Evolutionary conservation across 2,797 vertebrate species (phyloP).

Genomic region (Coendou prehensilis): DNA sequence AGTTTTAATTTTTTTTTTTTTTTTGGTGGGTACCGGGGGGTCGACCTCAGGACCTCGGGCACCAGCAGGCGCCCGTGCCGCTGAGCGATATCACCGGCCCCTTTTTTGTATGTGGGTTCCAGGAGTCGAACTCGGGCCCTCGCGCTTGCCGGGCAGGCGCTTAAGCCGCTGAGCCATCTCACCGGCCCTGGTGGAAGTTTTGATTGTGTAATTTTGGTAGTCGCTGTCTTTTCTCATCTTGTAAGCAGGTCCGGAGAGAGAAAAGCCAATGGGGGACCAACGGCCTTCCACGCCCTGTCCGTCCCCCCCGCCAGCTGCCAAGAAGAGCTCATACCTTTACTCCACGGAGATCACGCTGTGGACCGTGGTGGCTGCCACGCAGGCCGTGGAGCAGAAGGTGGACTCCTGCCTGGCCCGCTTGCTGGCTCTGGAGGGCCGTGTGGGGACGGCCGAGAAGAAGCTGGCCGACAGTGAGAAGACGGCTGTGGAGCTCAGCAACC

Average conservation of each 20-base stretch:
- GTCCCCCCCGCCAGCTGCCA: background rate
- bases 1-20: background rate
- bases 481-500: constrained; percentile 81
- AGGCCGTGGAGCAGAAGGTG: constrained; percentile 90
- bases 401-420: constrained; percentile 88
- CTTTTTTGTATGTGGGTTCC: too few species aligned
- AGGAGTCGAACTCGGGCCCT: too few species aligned
- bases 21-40: too few species aligned
- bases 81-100: too few species aligned
- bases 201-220: background rate
- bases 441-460: constrained; percentile 62
- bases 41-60: too few species aligned
- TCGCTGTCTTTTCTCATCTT: background rate
- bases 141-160: too few species aligned
- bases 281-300: background rate
- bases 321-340: constrained; percentile 75
- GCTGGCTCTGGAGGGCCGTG: constrained; percentile 86
- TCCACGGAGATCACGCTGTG: constrained; percentile 88
- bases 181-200: background rate
- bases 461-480: constrained; percentile 87
- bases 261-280: background rate
- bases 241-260: constrained; percentile 63
- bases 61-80: too few species aligned
- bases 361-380: constrained; percentile 89
- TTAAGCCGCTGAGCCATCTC: too few species aligned